A percentile compares a stretch with the other conserved stretches of the same genome.
Conservation (phyloP, 1,140 invertebrate genomes). For the Orussus abietinus region DNA sequence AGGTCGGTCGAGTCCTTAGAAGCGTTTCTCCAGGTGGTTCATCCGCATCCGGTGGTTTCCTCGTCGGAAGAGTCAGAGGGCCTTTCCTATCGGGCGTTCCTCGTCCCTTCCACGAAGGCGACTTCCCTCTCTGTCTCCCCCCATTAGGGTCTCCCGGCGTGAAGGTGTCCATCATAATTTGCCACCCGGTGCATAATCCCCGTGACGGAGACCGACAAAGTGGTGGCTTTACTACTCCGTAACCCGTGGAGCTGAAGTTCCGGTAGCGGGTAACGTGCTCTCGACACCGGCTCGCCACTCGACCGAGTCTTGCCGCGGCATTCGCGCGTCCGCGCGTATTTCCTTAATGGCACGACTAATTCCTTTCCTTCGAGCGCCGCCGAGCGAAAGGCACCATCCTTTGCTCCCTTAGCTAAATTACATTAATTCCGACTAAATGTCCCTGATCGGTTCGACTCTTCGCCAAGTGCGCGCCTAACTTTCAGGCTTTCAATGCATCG, state of each 20-base stretch:
- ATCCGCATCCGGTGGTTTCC: too few relatives aligned
- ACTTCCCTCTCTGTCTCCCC: constrained; percentile 4
- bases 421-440: too few relatives aligned
- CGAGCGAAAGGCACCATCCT: background rate
- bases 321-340: background rate
- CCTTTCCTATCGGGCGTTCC: too few relatives aligned
- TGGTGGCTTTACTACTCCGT: constrained; percentile 35
- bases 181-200: constrained; percentile 42
- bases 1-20: too few relatives aligned
- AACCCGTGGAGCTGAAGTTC: constrained; percentile 33
- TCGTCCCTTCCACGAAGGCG: too few relatives aligned
- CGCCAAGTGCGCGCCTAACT: too few relatives aligned
- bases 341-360: constrained; percentile 1
- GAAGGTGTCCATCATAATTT: constrained; percentile 46
- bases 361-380: background rate
- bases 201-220: constrained; percentile 45
- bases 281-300: background rate
- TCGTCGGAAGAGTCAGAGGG: too few relatives aligned
- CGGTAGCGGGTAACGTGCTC: constrained; percentile 36
- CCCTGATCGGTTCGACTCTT: too few relatives aligned
- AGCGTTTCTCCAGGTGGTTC: too few relatives aligned
- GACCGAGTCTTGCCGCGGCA: background rate
- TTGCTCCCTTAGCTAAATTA: constrained; percentile 1
- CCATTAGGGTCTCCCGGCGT: constrained; percentile 18
- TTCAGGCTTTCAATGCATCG: too few relatives aligned